These are phyloP conservation scores for Callimorpha dominula DNA, from an alignment of 2,888 invertebrate species.

Conservation along the genomic window DNA sequence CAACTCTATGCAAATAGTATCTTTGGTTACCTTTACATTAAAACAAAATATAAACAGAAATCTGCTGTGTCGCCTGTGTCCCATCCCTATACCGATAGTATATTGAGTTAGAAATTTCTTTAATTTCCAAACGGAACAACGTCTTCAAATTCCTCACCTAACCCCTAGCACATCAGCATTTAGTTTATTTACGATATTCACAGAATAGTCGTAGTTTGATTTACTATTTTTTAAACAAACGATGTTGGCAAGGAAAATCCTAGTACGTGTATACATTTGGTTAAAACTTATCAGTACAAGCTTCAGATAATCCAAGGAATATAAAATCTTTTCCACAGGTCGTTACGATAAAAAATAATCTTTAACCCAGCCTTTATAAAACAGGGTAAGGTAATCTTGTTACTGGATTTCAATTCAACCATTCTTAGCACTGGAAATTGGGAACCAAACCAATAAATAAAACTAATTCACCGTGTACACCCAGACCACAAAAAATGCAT, in stretches of 20 bases:
- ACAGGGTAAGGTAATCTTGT: slow-evolving; percentile 14
- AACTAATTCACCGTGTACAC: slow-evolving; percentile 66
- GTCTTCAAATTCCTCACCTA: not conserved
- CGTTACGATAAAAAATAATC: slow-evolving; percentile 1
- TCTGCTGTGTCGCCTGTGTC: too few relatives aligned
- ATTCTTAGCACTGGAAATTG: slow-evolving; percentile 39
- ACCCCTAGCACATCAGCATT: not conserved
- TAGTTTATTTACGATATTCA: not conserved
- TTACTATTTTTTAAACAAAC: not conserved
- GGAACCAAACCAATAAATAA: slow-evolving; percentile 53
- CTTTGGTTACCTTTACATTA: not conserved
- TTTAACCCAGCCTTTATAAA: slow-evolving; percentile 12
- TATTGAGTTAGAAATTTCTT: not conserved
- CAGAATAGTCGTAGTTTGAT: not conserved
- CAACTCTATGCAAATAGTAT: not conserved
- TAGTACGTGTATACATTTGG: not conserved
- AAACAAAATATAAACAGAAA: too few relatives aligned
- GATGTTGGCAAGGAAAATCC: not conserved
- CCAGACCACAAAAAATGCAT: slow-evolving; percentile 63
- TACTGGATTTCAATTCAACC: slow-evolving; percentile 37
- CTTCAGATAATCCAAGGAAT: not conserved
- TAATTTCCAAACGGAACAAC: not conserved
- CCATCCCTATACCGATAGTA: too few relatives aligned
- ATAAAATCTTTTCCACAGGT: slow-evolving; percentile 12
- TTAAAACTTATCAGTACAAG: not conserved